Evolutionary conservation across 2,888 invertebrate species (phyloP), one percentile per base, ranked within the genome.

Genomic region (Linnaemya vulpina): DNA sequence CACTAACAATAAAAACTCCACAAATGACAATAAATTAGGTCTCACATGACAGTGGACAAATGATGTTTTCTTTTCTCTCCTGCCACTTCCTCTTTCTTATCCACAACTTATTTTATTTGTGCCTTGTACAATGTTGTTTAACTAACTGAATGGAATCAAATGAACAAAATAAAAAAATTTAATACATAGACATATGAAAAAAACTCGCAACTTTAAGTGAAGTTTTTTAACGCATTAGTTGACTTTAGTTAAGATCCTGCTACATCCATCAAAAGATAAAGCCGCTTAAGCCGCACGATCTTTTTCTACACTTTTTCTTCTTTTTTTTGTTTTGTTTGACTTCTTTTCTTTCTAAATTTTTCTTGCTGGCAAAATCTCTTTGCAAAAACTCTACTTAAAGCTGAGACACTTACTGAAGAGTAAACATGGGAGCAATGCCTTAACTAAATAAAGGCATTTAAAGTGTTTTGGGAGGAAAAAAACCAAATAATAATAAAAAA

Each of bases 191-290:
- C 65, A 10, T 68, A 62, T 17, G 13, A 9, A 73, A 62, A 51
- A 55, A 67, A 62, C 46, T 58, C 13, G 30, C 71, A 60, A 38
- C 68, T 85, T 73, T 74, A 71, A 71, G 51, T 78, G 58, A 71
- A 85, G 71, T 82, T 82, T 78, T 85, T 85, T 85, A 85, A 85
- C 85, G 85, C 85, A 85, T 82, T 85, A 82, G 75, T 79, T 76
- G 85, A 74, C 77, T 81, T 85, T 53, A 85, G 85, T 79, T 82
- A 82, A 85, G 82, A 85, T 85, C 85, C 85, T 85, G 82, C 78
- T 82, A 79, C 85, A 85, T 82, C 85, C 85, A 85, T 85, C 85
- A 82, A 85, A 85, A 85, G 85, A 85, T 85, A 85, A 85, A 71
- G 85, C 85, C 85, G 85, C 82, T 79, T 67, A 80, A 74, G 74